These are phyloP conservation scores for Barnardius zonarius DNA, from an alignment of 2,113 vertebrate genomes.

Conservation along the genomic window DNA sequence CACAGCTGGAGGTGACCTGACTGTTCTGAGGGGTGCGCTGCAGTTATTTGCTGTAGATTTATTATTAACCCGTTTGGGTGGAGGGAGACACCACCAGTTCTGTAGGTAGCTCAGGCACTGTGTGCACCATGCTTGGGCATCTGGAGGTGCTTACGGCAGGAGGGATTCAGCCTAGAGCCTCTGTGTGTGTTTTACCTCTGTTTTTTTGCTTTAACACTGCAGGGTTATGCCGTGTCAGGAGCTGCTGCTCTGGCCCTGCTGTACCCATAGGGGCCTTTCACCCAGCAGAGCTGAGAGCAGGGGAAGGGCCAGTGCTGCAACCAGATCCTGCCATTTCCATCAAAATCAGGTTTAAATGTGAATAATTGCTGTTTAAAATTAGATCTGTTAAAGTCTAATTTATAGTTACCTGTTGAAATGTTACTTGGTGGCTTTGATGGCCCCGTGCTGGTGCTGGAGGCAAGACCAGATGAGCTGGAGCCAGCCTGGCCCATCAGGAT, in stretches of 20 bases:
- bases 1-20: background rate
- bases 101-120: rapidly evolving
- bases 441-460: background rate
- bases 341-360: background rate
- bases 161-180: background rate
- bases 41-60: background rate
- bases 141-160: rapidly evolving
- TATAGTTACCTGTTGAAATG: background rate
- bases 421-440: background rate
- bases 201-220: background rate
- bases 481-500: rapidly evolving
- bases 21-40: background rate
- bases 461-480: background rate
- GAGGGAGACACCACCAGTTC: background rate
- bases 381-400: background rate
- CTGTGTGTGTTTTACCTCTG: background rate
- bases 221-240: background rate
- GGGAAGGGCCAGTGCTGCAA: background rate
- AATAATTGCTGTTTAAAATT: background rate
- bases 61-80: rapidly evolving
- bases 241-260: background rate
- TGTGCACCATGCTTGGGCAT: rapidly evolving
- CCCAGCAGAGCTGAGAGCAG: background rate
- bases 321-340: background rate
- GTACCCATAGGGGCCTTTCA: background rate